A percentile compares a stretch with the other conserved stretches of the same genome.
These are phyloP conservation scores for Conus canariensis DNA, from an alignment of 2,888 invertebrate species.

Conservation along the genomic window DNA sequence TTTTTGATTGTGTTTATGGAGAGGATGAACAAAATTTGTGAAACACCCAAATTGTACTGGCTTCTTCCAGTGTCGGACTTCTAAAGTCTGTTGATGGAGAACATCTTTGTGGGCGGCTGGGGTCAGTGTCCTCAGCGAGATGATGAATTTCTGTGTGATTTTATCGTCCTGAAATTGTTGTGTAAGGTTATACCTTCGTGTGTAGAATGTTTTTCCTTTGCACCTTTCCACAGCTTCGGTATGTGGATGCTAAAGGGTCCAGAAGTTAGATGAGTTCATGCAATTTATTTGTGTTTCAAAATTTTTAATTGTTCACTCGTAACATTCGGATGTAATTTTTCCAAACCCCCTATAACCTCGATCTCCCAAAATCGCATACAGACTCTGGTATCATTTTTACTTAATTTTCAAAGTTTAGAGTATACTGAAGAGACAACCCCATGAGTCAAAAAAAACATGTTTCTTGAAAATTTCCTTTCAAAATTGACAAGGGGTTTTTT, in stretches of 20 bases:
- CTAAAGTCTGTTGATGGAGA: background rate
- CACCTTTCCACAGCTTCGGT: constrained; percentile 1
- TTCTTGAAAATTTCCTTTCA: background rate
- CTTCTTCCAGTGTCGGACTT: background rate
- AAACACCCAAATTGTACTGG: background rate
- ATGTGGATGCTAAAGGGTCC: background rate
- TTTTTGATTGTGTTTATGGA: background rate
- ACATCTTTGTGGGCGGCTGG: constrained; percentile 25
- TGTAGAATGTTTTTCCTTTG: background rate
- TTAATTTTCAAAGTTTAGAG: background rate
- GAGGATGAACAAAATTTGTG: constrained; percentile 27
- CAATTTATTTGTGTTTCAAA: background rate
- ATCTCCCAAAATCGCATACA: background rate
- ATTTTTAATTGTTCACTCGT: background rate
- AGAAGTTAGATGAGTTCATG: background rate
- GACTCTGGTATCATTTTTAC: background rate
- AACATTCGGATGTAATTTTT: background rate
- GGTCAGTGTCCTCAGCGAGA: constrained; percentile 22
- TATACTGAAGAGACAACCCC: background rate
- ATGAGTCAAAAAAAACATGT: too few relatives aligned
- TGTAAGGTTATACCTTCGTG: constrained; percentile 13
- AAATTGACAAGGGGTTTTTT: background rate
- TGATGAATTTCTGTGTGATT: constrained; percentile 11
- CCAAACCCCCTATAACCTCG: background rate
- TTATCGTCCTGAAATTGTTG: constrained; percentile 15